Conservation (phyloP, 2,888 invertebrate genomes). For the Microctonus hyperodae region DNA sequence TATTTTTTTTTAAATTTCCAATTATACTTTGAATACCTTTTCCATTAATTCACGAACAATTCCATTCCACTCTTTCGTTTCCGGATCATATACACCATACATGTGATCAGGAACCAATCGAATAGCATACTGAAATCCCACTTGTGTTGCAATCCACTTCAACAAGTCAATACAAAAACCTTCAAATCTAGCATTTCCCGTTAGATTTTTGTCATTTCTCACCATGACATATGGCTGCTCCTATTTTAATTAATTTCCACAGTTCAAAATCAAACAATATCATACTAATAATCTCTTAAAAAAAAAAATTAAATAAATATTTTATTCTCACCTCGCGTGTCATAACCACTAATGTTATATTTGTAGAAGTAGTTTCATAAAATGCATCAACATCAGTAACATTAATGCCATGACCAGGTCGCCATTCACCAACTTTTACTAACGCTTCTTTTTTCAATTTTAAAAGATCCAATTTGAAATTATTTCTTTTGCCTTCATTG, state of each 20-base stretch:
- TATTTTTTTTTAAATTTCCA: background rate
- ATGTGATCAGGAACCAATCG: constrained; percentile 85
- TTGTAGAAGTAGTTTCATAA: constrained; percentile 80
- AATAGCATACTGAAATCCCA: constrained; percentile 88
- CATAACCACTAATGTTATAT: constrained; percentile 89
- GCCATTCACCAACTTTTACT: constrained; percentile 85
- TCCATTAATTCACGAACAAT: constrained; percentile 88
- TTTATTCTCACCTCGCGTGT: constrained; percentile 85
- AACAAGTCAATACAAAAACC: constrained; percentile 93
- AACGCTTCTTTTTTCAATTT: constrained; percentile 81
- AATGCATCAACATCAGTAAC: constrained; percentile 88
- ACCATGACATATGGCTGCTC: constrained; percentile 93
- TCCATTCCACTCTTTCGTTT: constrained; percentile 90
- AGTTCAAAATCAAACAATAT: constrained; percentile 3
- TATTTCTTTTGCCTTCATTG: constrained; percentile 81
- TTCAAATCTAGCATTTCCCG: constrained; percentile 86
- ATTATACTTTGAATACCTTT: constrained; percentile 68
- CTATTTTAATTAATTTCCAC: constrained; percentile 64
- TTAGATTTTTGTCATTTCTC: constrained; percentile 81
- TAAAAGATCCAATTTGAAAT: constrained; percentile 85
- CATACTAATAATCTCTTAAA: background rate
- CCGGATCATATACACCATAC: constrained; percentile 89
- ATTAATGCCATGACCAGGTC: constrained; percentile 75
- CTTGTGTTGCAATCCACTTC: constrained; percentile 80
- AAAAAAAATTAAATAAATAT: too few species aligned